A percentile compares a stretch with the other conserved stretches of the same genome.
These are phyloP conservation scores for Nyleta sp. DNA, from an alignment of 2,888 invertebrate species.

Conservation along the genomic window DNA sequence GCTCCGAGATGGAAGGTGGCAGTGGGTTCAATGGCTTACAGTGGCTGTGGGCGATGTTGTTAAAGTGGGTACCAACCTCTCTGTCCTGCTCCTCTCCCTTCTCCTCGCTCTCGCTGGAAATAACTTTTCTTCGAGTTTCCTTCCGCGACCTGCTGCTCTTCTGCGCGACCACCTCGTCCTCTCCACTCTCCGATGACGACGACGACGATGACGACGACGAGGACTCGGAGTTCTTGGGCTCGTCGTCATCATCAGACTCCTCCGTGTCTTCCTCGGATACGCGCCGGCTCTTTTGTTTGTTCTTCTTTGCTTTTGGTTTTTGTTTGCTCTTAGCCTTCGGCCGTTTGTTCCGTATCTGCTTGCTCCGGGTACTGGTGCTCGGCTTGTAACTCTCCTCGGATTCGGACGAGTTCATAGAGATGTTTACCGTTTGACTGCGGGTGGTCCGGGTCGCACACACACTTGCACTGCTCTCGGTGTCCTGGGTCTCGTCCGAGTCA, in stretches of 20 bases:
- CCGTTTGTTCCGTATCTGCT: conserved; percentile 75
- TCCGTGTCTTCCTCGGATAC: conserved; percentile 3
- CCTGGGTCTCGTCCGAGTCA: conserved; percentile 74
- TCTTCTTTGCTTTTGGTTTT: too few relatives aligned
- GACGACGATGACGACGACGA: conserved; percentile 23
- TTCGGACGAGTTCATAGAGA: conserved; percentile 80
- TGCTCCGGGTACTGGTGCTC: conserved; percentile 75
- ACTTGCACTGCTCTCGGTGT: conserved; percentile 76
- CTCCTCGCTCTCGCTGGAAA: conserved; percentile 50
- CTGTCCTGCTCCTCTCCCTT: conserved; percentile 53
- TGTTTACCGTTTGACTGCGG: conserved; percentile 73
- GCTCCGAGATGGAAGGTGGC: conserved; percentile 91
- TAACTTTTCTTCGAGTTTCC: conserved; percentile 33
- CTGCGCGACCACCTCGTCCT: conserved; percentile 66
- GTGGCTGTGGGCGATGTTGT: conserved; percentile 97
- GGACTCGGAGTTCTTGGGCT: neutral
- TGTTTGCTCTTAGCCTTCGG: conserved; percentile 45
- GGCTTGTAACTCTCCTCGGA: conserved; percentile 85
- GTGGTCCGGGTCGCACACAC: conserved; percentile 73
- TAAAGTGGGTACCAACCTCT: conserved; percentile 85
- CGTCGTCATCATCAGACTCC: neutral
- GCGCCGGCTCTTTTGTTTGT: conserved; percentile 43
- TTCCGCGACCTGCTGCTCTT: conserved; percentile 39
- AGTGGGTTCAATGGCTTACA: conserved; percentile 91
- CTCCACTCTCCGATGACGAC: conserved; percentile 68